Conservation (phyloP, 2,888 invertebrate species). For the Drosophila pegasa region DNA sequence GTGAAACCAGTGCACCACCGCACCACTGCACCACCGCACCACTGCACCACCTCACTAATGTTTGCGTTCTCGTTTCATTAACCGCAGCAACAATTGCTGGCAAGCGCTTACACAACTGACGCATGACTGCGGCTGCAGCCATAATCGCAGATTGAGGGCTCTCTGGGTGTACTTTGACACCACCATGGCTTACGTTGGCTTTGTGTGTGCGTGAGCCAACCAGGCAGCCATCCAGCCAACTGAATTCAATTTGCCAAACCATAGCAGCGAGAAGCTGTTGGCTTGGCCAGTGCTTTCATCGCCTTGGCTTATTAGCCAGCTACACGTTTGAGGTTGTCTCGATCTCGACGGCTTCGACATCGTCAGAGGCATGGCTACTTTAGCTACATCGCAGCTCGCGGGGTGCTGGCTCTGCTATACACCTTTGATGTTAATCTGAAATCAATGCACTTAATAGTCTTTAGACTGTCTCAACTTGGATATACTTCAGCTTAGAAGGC, state of each 20-base stretch:
- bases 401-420: too few species aligned
- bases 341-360: too few species aligned
- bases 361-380: too few species aligned
- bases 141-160: slow-evolving; percentile 76
- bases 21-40: slow-evolving; percentile 9
- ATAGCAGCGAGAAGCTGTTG: slow-evolving; percentile 17
- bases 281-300: too few species aligned
- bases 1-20: slow-evolving; percentile 48
- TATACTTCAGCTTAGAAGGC: too few species aligned
- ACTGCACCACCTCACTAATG: slow-evolving; percentile 7
- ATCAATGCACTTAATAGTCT: too few species aligned
- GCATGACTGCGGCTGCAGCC: slow-evolving; percentile 57
- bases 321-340: slow-evolving; percentile 49
- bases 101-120: slow-evolving; percentile 72
- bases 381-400: too few species aligned
- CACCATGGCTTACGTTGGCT: slow-evolving; percentile 11
- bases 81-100: slow-evolving; percentile 70
- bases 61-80: slow-evolving; percentile 35
- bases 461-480: too few species aligned
- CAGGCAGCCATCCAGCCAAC: slow-evolving; percentile 1
- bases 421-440: too few species aligned
- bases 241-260: slow-evolving; percentile 54
- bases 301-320: too few species aligned
- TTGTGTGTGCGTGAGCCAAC: not conserved
- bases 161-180: slow-evolving; percentile 35